Evolutionary conservation across 2,113 vertebrate species (phyloP).

Genomic region (Hemicordylus capensis): DNA sequence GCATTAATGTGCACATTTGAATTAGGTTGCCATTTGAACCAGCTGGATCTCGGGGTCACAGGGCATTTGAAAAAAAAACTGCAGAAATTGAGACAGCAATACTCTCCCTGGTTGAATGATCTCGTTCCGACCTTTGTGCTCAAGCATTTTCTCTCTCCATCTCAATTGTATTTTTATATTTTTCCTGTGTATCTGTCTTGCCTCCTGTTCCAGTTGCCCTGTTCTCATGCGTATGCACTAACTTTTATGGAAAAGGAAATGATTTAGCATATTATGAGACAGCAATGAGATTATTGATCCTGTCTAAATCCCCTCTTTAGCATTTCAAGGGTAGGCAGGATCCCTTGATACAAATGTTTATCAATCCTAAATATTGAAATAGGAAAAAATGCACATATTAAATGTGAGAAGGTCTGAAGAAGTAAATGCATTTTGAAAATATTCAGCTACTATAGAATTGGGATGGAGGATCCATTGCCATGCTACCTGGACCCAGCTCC

Average conservation of each 20-base stretch:
- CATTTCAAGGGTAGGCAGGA: slow-evolving; percentile 35
- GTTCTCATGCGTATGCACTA: background rate
- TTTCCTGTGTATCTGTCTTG: background rate
- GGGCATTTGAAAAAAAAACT: background rate
- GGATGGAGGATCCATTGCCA: background rate
- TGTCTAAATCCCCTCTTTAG: slow-evolving; percentile 37
- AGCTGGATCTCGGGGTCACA: background rate
- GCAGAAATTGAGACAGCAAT: background rate
- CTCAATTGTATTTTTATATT: background rate
- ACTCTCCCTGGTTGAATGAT: background rate
- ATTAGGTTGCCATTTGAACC: background rate
- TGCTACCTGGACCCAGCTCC: background rate
- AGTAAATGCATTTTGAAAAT: background rate
- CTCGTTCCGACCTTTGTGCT: background rate
- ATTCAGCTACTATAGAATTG: background rate
- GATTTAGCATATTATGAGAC: slow-evolving; percentile 21
- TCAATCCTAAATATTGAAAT: background rate
- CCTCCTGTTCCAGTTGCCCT: too few species aligned
- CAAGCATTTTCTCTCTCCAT: background rate
- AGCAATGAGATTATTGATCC: background rate
- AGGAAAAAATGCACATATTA: slow-evolving; percentile 11
- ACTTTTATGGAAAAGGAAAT: background rate
- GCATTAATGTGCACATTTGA: background rate
- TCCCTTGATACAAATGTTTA: background rate
- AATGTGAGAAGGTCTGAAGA: slow-evolving; percentile 24